A percentile compares a stretch with the other conserved stretches of the same genome.
Conservation (phyloP, 2,113 vertebrate genomes). For the Lampris incognitus region DNA sequence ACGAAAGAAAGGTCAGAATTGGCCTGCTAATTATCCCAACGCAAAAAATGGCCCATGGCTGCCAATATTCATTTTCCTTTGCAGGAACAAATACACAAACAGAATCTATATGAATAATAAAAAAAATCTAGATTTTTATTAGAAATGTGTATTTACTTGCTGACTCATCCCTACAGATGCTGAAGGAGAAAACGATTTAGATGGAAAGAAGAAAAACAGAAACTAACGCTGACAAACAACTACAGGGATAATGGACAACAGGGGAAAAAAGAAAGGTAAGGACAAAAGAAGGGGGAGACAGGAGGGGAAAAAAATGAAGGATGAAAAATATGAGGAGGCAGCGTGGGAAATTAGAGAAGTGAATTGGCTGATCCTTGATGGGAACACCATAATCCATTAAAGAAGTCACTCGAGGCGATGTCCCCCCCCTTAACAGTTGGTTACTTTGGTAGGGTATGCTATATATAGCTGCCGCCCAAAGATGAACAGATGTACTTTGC, state of each 20-base stretch:
- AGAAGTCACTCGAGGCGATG: slow-evolving; percentile 76
- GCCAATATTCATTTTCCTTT: too few relatives aligned
- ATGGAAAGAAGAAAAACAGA: background rate
- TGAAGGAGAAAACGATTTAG: background rate
- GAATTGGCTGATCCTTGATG: slow-evolving; percentile 71
- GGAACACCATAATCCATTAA: slow-evolving; percentile 77
- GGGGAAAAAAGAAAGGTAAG: background rate
- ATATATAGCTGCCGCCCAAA: slow-evolving; percentile 77
- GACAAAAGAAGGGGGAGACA: slow-evolving; percentile 3
- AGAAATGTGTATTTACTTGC: too few relatives aligned
- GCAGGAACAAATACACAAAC: too few relatives aligned
- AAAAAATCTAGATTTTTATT: too few relatives aligned
- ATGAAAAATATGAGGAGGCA: background rate
- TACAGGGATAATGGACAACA: slow-evolving; percentile 24
- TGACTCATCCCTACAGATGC: background rate
- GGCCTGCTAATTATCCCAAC: too few relatives aligned
- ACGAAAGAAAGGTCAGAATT: too few relatives aligned
- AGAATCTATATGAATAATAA: too few relatives aligned
- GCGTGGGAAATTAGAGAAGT: background rate
- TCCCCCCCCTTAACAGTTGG: slow-evolving; percentile 80
- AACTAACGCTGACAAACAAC: background rate
- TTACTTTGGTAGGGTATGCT: slow-evolving; percentile 76
- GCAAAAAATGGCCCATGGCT: too few relatives aligned
- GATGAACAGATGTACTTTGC: slow-evolving; percentile 78
- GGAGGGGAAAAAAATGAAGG: slow-evolving; percentile 45